Evolutionary conservation across 1,140 invertebrate species (phyloP).

Genomic region (Habropoda laboriosa): DNA sequence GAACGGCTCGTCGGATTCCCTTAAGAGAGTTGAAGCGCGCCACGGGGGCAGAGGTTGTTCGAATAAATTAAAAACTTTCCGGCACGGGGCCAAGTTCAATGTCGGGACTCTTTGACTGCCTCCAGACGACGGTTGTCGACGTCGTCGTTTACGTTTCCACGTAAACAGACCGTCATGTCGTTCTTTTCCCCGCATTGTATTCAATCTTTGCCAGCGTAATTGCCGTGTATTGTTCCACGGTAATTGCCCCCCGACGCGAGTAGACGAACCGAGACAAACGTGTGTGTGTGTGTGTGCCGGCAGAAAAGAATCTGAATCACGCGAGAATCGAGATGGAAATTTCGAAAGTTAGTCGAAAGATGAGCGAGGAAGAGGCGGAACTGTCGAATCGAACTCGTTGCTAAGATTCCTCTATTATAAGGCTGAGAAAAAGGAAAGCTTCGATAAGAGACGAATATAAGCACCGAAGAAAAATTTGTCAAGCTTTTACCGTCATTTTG

Average conservation of each 20-base stretch:
- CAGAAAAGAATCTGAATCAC: constrained; percentile 30
- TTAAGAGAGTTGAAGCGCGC: constrained; percentile 36
- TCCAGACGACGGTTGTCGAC: constrained; percentile 15
- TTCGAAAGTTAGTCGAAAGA: constrained; percentile 28
- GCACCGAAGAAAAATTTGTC: not conserved
- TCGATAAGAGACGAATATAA: not conserved
- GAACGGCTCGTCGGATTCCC: constrained; percentile 40
- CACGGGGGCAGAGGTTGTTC: constrained; percentile 37
- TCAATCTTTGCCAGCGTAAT: constrained; percentile 27
- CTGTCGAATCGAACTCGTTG: constrained; percentile 7
- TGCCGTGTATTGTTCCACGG: constrained; percentile 29
- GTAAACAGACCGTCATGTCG: constrained; percentile 39
- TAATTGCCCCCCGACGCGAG: constrained; percentile 32
- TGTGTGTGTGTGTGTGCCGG: not conserved
- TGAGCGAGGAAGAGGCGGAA: not conserved
- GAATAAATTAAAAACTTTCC: constrained; percentile 76
- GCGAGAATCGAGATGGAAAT: constrained; percentile 19
- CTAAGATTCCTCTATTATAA: not conserved
- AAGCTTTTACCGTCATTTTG: no score
- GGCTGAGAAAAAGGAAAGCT: no score
- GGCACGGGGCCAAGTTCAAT: constrained; percentile 75
- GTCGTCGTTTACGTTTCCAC: constrained; percentile 45
- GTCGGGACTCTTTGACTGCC: constrained; percentile 49
- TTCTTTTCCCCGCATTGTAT: constrained; percentile 36
- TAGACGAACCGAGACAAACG: not conserved